phyloP scores from a whole-genome alignment of 2,797 vertebrate genomes.

The Siniperca scherzeri region DNA sequence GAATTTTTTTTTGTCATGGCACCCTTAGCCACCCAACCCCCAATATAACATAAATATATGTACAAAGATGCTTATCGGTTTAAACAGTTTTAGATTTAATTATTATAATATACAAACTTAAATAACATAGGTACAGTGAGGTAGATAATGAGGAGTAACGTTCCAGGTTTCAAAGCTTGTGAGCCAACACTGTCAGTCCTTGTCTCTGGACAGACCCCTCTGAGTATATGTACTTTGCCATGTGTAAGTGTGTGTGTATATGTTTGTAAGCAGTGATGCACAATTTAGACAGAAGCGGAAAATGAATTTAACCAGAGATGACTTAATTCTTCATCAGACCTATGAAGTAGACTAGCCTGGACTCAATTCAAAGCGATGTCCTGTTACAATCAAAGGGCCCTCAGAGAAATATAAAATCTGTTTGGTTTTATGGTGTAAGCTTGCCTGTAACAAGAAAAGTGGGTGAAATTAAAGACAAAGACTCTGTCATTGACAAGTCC shows the following conservation, averaged over 20 bases:
- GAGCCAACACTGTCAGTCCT: not conserved
- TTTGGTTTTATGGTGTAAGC: constrained; percentile 26
- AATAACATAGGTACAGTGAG: not conserved
- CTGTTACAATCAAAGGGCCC: constrained; percentile 15
- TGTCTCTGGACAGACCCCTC: constrained; percentile 14
- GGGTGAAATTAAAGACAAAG: constrained; percentile 25
- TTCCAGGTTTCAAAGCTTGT: not conserved
- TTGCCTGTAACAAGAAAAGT: constrained; percentile 26
- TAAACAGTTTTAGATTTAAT: not conserved
- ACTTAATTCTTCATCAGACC: constrained; percentile 12
- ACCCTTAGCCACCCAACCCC: not conserved
- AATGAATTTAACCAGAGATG: constrained; percentile 15
- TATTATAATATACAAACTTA: not conserved
- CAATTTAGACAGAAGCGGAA: constrained; percentile 15
- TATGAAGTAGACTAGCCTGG: not conserved
- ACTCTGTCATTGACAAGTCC: constrained; percentile 38
- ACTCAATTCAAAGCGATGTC: not conserved
- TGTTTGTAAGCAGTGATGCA: constrained; percentile 33
- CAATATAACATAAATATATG: too few relatives aligned
- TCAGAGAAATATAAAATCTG: not conserved
- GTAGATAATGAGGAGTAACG: not conserved
- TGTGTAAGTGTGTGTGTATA: constrained; percentile 2
- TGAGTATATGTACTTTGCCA: not conserved
- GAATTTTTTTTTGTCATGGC: not conserved
- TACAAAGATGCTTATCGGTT: not conserved